These are phyloP conservation scores for Salminus brasiliensis DNA, from an alignment of 2,113 vertebrate species.

Conservation along the genomic window DNA sequence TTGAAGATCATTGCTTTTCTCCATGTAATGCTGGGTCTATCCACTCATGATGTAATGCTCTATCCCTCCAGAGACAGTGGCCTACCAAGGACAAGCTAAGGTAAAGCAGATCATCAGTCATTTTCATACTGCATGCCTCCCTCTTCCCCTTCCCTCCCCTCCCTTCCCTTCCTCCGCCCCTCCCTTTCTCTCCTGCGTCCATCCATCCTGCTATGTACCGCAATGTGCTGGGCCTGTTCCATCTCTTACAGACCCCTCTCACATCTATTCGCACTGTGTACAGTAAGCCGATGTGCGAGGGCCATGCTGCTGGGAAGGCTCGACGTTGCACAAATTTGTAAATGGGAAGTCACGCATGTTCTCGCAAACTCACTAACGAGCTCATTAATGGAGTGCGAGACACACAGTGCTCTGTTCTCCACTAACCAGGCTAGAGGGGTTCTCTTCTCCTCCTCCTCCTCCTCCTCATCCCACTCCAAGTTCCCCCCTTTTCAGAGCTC, in stretches of 20 bases:
- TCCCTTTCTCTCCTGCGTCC: too few relatives aligned
- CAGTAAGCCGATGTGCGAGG: not conserved
- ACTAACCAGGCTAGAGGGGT: slow-evolving; percentile 19
- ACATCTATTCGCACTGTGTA: not conserved
- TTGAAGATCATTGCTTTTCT: too few relatives aligned
- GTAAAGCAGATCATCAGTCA: not conserved
- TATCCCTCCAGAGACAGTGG: not conserved
- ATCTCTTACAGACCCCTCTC: not conserved
- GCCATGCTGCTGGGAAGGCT: not conserved
- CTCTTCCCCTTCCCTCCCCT: not conserved
- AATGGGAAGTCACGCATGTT: slow-evolving; percentile 29
- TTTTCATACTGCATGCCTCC: not conserved
- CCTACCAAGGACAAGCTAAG: not conserved
- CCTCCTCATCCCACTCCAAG: not conserved
- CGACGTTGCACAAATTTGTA: not conserved
- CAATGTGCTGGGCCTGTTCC: not conserved
- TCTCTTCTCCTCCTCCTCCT: not conserved
- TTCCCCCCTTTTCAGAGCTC: not conserved
- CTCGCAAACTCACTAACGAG: slow-evolving; percentile 27
- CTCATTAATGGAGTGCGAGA: slow-evolving; percentile 33
- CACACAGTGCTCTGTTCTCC: slow-evolving; percentile 37
- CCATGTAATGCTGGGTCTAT: not conserved
- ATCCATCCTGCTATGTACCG: not conserved
- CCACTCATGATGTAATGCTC: not conserved
- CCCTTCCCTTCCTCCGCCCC: not conserved